Evolutionary conservation across 2,113 vertebrate species (phyloP).

Genomic region (Crotalus helleri): DNA sequence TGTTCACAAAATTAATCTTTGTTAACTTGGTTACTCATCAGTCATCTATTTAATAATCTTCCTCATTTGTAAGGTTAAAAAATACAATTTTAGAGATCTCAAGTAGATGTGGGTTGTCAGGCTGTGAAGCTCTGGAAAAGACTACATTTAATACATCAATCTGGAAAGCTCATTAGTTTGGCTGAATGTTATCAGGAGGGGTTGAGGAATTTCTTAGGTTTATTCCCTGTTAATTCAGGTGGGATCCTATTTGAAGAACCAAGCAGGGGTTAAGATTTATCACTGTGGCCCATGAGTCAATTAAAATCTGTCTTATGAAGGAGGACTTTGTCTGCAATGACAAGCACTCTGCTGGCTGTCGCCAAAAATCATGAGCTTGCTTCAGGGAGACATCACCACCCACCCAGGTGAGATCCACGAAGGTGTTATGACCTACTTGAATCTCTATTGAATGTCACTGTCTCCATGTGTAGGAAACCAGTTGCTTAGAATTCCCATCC

Average conservation of each 20-base stretch:
- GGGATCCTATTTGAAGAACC: slow-evolving; percentile 58
- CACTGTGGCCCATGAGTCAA: slow-evolving; percentile 57
- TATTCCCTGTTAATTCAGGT: slow-evolving; percentile 40
- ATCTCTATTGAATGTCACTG: slow-evolving; percentile 75
- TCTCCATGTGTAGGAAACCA: slow-evolving; percentile 75
- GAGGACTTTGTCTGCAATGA: slow-evolving; percentile 73
- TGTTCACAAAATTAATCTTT: not conserved
- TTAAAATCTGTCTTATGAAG: slow-evolving; percentile 65
- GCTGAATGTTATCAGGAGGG: slow-evolving; percentile 19
- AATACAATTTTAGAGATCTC: not conserved
- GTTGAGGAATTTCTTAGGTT: slow-evolving; percentile 43
- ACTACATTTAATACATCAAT: not conserved
- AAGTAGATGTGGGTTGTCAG: not conserved
- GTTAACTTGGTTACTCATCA: not conserved
- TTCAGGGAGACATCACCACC: slow-evolving; percentile 75
- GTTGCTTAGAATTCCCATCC: slow-evolving; percentile 76
- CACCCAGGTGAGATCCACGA: slow-evolving; percentile 74
- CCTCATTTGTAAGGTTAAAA: not conserved
- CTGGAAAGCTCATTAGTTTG: not conserved
- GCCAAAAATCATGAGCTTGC: slow-evolving; percentile 72
- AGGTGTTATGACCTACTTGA: slow-evolving; percentile 79
- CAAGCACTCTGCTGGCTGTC: slow-evolving; percentile 72
- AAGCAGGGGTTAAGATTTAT: slow-evolving; percentile 56
- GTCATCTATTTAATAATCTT: not conserved
- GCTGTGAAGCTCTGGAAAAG: not conserved